Evolutionary conservation across 2,888 invertebrate species (phyloP).

Genomic region (Scaptomyza tumidula): DNA sequence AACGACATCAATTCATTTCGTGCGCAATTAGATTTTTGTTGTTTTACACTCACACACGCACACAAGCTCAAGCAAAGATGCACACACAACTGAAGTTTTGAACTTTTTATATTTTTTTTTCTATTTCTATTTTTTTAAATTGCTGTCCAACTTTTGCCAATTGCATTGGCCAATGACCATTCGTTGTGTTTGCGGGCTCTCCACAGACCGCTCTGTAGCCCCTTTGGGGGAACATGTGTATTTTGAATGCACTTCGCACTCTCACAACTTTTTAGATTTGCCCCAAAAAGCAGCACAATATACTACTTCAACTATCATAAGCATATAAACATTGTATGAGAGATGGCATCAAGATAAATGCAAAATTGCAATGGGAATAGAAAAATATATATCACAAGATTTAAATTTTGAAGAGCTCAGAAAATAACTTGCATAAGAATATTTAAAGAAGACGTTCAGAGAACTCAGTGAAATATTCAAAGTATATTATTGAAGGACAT

Average conservation of each 20-base stretch:
- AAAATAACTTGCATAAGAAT: background rate
- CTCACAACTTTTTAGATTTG: constrained; percentile 64
- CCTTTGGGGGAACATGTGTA: constrained; percentile 28
- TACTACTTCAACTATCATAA: background rate
- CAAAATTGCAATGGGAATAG: background rate
- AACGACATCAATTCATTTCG: constrained; percentile 81
- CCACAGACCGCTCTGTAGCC: constrained; percentile 1
- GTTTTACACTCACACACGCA: constrained; percentile 47
- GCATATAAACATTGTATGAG: background rate
- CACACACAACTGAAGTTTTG: constrained; percentile 51
- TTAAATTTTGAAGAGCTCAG: background rate
- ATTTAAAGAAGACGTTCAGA: background rate
- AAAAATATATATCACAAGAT: background rate
- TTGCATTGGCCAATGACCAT: constrained; percentile 64
- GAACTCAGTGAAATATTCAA: background rate
- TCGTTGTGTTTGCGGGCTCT: constrained; percentile 22
- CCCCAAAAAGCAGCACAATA: constrained; percentile 10
- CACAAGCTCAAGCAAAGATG: constrained; percentile 13
- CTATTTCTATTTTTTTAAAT: constrained; percentile 34
- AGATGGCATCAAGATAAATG: background rate
- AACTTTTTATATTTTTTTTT: constrained; percentile 27
- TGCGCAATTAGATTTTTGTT: constrained; percentile 75
- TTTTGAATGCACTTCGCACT: constrained; percentile 60
- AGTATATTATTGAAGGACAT: no score
- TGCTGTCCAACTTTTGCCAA: constrained; percentile 68